Evolutionary conservation across 2,797 vertebrate genomes (phyloP).

Genomic region (Sebastes cheni): DNA sequence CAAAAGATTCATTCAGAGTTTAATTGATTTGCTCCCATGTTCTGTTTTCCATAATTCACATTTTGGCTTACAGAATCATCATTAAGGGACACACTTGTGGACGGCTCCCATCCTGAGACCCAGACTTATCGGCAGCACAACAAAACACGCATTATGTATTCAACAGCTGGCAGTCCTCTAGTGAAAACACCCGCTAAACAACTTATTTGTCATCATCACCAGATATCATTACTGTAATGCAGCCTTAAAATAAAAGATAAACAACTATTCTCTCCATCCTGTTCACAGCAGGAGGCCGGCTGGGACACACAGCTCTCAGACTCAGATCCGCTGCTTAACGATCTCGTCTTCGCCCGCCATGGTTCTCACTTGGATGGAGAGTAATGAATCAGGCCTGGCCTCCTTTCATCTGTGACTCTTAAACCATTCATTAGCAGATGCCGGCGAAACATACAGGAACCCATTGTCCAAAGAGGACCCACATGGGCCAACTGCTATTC

Average conservation of each 20-base stretch:
- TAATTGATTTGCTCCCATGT: constrained; percentile 30
- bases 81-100: constrained; percentile 5
- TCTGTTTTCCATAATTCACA: constrained; percentile 11
- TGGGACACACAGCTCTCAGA: background rate
- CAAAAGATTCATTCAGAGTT: constrained; percentile 16
- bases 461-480: constrained; percentile 27
- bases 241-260: constrained; percentile 4
- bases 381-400: constrained; percentile 29
- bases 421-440: constrained; percentile 54
- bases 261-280: background rate
- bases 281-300: background rate
- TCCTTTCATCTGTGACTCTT: constrained; percentile 44
- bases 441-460: constrained; percentile 21
- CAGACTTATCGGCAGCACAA: background rate
- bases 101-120: constrained; percentile 3
- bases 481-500: constrained; percentile 3
- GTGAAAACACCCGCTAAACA: background rate
- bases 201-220: background rate
- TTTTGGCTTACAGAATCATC: constrained; percentile 1
- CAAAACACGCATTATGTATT: constrained; percentile 10
- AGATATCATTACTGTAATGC: background rate
- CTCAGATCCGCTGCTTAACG: background rate
- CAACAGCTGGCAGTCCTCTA: background rate
- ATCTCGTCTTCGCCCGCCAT: background rate
- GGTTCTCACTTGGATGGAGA: constrained; percentile 1